phyloP scores from a whole-genome alignment of 2,113 vertebrate genomes.

The Mobula hypostoma region DNA sequence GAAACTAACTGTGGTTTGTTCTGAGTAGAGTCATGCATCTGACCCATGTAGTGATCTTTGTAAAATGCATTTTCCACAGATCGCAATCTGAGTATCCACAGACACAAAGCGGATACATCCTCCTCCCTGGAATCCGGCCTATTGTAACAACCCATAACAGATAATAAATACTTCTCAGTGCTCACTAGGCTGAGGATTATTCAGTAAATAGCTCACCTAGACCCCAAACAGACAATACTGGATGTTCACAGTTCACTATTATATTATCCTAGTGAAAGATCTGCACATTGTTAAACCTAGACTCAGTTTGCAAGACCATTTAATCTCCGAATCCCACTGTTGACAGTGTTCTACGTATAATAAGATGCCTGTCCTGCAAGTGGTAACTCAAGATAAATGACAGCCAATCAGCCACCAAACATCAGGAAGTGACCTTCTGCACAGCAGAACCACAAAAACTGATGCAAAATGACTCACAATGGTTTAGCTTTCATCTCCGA shows the following conservation, averaged over 20 bases:
- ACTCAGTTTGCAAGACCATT: not conserved
- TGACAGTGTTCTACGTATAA: too few species aligned
- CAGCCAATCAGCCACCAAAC: too few species aligned
- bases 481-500: not conserved
- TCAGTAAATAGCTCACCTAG: not conserved
- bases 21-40: not conserved
- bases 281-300: not conserved
- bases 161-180: not conserved
- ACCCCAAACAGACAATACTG: not conserved
- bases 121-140: not conserved
- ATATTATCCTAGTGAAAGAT: not conserved
- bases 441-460: not conserved
- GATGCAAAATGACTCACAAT: not conserved
- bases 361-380: too few species aligned
- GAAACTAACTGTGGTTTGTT: too few species aligned
- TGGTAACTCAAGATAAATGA: too few species aligned
- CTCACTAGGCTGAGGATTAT: not conserved
- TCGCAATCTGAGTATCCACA: too few species aligned
- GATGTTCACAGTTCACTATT: not conserved
- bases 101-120: too few species aligned
- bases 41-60: not conserved
- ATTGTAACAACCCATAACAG: not conserved
- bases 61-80: not conserved
- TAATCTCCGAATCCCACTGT: too few species aligned
- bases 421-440: too few species aligned